Conservation (phyloP, 2,888 invertebrate genomes). For the Pachymerium ferrugineum region DNA sequence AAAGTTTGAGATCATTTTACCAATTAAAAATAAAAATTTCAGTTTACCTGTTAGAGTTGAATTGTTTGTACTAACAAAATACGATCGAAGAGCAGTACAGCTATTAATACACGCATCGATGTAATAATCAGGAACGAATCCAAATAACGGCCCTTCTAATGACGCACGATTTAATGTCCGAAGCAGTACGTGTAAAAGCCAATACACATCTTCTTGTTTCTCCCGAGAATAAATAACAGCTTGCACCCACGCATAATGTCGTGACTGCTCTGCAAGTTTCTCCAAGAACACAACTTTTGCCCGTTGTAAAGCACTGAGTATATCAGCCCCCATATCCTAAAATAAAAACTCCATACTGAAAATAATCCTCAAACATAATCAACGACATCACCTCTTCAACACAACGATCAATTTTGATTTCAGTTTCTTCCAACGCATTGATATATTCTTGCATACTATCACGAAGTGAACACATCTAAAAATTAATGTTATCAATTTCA, state of each 20-base stretch:
- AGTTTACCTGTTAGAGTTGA: constrained; percentile 53
- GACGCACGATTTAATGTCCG: constrained; percentile 59
- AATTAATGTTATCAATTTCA: too few relatives aligned
- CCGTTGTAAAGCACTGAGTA: constrained; percentile 55
- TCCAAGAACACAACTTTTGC: constrained; percentile 55
- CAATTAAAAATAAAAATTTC: constrained; percentile 10
- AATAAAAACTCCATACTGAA: not conserved
- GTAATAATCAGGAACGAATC: constrained; percentile 68
- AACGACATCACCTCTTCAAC: not conserved
- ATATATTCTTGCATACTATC: constrained; percentile 63
- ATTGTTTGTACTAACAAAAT: constrained; percentile 57
- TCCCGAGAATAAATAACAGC: constrained; percentile 60
- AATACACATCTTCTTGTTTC: constrained; percentile 58
- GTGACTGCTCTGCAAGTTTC: constrained; percentile 56
- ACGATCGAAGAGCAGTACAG: constrained; percentile 59
- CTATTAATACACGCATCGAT: constrained; percentile 62
- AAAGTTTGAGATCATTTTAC: not conserved
- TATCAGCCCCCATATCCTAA: constrained; percentile 39
- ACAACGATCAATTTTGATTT: constrained; percentile 45
- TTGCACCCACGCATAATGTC: constrained; percentile 66
- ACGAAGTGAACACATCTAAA: constrained; percentile 53
- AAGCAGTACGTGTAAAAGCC: constrained; percentile 57
- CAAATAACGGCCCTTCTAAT: constrained; percentile 58
- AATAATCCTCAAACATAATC: not conserved
- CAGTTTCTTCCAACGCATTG: constrained; percentile 58